Base-by-base conservation (phyloP, 2,797 vertebrate genomes). In the Adelosebastes latens region DNA sequence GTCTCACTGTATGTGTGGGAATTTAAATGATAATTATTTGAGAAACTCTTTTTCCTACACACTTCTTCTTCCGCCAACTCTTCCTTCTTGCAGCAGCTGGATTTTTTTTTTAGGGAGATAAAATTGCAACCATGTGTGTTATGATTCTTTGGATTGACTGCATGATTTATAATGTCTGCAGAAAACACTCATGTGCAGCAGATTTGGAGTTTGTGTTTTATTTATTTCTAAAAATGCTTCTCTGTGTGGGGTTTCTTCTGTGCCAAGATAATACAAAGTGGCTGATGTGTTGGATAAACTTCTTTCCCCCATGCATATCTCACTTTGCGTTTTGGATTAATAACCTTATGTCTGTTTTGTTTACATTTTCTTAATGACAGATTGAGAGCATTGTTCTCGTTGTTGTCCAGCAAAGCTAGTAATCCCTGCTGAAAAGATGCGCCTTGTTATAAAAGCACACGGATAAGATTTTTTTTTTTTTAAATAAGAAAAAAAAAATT, bases 321-420 rank as follows among this genome's bases (percentile, higher is more conserved):
- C 58, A 71, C 76, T 89, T 87, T 90, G 76, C 84, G 72, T 89
- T 87, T 75, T 82, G 84, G 84, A 90, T 94, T 92, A 91, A 85
- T 92, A 77, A 75, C 58, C 75, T 39, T 86, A 65, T 89, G 79
- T 82, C 77, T 87, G 77, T 88, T 80, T 75, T 91, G 88, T 91
- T 91, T 86, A 83, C 87, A 87, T 90, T 80, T 84, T 87, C 80
- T 72, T 24, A 72, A 58, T 32, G 82, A 92, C 86, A 92, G 91
- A 89, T 79, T 81, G 84, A 74, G 75, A 81, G 70, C 82, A 87
- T 80, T 90, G 89, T 91, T 79, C 66, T 13, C 76, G 75, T 72
- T 82, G 87, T 89, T 88, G 88, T 87, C 85, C 83, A 71, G 75
- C 88, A 92, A 93, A 92, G 75, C 88, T 91, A 90, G 75, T 90